Base-by-base conservation (phyloP, 2,888 invertebrate species). In the Drepanosiphum platanoidis region DNA sequence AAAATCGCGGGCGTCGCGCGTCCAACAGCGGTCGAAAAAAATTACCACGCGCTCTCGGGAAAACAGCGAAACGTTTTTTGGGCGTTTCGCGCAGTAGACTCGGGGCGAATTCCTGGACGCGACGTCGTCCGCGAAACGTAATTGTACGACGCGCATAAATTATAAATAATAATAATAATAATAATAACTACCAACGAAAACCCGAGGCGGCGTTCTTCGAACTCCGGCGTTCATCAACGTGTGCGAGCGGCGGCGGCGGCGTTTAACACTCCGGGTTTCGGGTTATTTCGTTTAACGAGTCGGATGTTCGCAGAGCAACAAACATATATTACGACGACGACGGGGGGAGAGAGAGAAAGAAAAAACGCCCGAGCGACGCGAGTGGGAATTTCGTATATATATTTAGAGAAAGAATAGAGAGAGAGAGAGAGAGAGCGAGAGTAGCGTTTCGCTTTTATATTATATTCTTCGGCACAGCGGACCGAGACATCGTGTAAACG, bases 221-320 rank as follows among this genome's bases (percentile, higher is more conserved):
- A 46, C 66, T 46, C n/a, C n/a, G n/a, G 3, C 3, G n/a, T 79
- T 66, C 34, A 66, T n/a, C n/a, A n/a, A n/a, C n/a, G 46, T 46
- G 78, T 42, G 15, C 32, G 1, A n/a, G 32, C n/a, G n/a, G n/a
- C n/a, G n/a, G n/a, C n/a, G n/a, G n/a, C n/a, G n/a, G n/a, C 46
- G 46, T 46, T 78, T 79, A 79, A 79, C 78, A 66, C 66, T 66
- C 32, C 15, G 13, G 61, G 42, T 42, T 78, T 22, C 11, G 66
- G 34, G 13, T 79, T 46, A 79, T 79, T 66, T 66, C 64, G 39
- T 78, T 64, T 64, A 78, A 39, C 7, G 64, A 36, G 61, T 64
- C 18, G 11, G 13, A 78, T 42, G 22, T 39, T 32, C 22, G 30
- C 30, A 36, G n/a, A n/a, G n/a, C n/a, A n/a, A n/a, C n/a, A n/a